These are phyloP conservation scores for Nomada lathburiana DNA, from an alignment of 2,888 invertebrate genomes.

Conservation along the genomic window DNA sequence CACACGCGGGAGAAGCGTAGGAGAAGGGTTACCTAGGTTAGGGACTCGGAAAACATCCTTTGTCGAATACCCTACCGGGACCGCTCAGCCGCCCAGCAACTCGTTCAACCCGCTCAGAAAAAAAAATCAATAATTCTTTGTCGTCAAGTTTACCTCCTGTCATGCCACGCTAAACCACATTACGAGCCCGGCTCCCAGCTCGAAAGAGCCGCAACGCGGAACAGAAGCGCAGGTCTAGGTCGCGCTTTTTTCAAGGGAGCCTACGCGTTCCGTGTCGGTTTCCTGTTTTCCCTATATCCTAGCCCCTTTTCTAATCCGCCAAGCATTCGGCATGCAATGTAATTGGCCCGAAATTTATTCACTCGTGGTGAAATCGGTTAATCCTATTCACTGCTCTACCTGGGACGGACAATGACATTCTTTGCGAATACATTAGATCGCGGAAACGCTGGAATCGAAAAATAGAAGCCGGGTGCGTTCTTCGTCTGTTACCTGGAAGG, in stretches of 20 bases:
- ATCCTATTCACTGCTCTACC: too few relatives aligned
- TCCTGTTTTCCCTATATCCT: neutral
- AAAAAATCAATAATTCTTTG: conserved; percentile 83
- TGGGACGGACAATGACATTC: too few relatives aligned
- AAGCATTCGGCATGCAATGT: neutral
- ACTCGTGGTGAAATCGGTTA: too few relatives aligned
- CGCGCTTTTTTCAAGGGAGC: conserved; percentile 33
- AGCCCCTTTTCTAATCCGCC: too few relatives aligned
- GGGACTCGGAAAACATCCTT: conserved; percentile 84
- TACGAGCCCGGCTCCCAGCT: conserved; percentile 69
- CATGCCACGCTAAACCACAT: conserved; percentile 80
- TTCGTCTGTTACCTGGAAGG: neutral
- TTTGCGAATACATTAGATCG: neutral
- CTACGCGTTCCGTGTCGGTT: neutral
- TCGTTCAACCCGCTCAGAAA: conserved; percentile 82
- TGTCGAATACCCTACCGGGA: conserved; percentile 84
- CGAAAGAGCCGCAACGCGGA: conserved; percentile 68
- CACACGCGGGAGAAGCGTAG: conserved; percentile 73
- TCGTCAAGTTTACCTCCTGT: conserved; percentile 82
- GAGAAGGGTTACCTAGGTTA: conserved; percentile 84
- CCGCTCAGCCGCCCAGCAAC: conserved; percentile 82
- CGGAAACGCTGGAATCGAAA: neutral
- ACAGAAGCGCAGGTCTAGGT: conserved; percentile 58
- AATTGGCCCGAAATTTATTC: too few relatives aligned
- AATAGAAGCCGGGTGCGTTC: neutral